Conservation (phyloP, 1,140 invertebrate species). For the Laupala kohalensis region DNA sequence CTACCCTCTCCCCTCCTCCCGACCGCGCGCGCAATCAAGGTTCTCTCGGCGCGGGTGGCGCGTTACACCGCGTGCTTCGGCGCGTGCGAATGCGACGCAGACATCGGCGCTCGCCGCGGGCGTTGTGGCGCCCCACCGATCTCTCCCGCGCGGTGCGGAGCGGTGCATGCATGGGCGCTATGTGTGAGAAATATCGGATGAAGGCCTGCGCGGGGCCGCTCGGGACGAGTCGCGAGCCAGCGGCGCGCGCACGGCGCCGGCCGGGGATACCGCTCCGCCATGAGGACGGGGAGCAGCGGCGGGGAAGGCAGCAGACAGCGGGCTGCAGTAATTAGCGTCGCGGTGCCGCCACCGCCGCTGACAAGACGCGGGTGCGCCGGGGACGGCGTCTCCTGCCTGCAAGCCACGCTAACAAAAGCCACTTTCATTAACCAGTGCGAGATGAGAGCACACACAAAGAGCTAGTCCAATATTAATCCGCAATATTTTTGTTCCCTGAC, state of each 20-base stretch:
- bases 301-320: neutral
- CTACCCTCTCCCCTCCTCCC: neutral
- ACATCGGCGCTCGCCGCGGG: neutral
- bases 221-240: too few species aligned
- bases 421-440: neutral
- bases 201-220: neutral
- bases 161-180: neutral
- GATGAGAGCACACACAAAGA: neutral
- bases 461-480: neutral
- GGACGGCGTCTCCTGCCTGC: neutral
- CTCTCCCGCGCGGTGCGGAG: neutral
- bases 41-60: neutral
- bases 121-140: too few species aligned
- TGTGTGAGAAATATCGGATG: neutral
- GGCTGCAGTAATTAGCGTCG: neutral
- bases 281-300: neutral
- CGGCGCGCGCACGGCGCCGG: neutral
- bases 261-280: neutral
- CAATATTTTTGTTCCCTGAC: neutral
- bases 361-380: neutral
- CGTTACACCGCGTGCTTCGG: neutral
- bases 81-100: neutral
- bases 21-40: neutral
- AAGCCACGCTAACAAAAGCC: neutral
- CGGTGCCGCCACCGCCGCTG: neutral